Conservation (phyloP, 2,797 vertebrate genomes). For the Alauda arvensis region DNA sequence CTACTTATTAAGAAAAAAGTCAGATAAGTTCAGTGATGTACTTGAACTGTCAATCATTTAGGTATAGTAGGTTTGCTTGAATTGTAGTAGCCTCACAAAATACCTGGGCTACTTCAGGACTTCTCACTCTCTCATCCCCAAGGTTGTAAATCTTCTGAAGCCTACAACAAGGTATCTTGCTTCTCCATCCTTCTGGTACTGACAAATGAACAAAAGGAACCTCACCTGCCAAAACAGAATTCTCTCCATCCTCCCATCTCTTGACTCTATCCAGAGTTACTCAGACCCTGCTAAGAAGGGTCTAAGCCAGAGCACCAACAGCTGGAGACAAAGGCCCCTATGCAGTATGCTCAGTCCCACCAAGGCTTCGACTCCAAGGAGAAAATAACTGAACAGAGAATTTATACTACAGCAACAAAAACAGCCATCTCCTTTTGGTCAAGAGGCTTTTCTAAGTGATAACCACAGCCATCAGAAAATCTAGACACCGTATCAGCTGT, state of each 20-base stretch:
- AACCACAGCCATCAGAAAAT: background rate
- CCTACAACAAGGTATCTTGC: background rate
- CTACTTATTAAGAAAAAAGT: background rate
- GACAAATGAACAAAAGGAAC: background rate
- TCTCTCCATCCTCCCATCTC: background rate
- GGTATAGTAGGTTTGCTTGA: background rate
- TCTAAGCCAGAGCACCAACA: background rate
- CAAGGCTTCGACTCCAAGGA: rapidly evolving
- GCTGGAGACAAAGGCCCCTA: background rate
- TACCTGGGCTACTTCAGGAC: background rate
- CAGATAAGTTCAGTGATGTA: background rate
- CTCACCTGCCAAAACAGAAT: background rate
- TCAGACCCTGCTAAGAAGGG: background rate
- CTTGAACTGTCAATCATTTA: background rate
- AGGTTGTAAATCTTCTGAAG: background rate
- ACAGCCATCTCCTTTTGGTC: background rate
- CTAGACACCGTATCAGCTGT: background rate
- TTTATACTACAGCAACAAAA: background rate
- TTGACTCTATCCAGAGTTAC: background rate
- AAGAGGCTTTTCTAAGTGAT: background rate
- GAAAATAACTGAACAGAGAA: background rate
- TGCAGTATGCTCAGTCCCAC: rapidly evolving
- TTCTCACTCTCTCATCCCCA: background rate
- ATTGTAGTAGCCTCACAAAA: background rate
- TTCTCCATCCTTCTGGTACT: background rate